phyloP scores from a whole-genome alignment of 2,888 invertebrate species.

The Eledone cirrhosa region DNA sequence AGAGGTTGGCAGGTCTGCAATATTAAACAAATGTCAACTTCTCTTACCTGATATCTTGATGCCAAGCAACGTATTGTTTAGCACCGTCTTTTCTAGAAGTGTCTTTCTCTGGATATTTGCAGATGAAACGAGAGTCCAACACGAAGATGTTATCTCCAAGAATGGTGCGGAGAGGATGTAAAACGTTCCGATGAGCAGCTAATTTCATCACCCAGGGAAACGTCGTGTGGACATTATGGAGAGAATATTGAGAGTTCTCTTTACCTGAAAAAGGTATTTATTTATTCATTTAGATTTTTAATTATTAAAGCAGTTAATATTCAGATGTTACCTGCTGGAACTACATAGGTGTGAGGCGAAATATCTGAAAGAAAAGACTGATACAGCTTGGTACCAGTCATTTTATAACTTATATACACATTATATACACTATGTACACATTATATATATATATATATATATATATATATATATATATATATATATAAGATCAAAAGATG shows the following conservation, averaged over 20 bases:
- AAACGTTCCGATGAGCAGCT: conserved; percentile 41
- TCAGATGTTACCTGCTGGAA: too few relatives aligned
- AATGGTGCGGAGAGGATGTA: conserved; percentile 41
- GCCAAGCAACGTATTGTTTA: conserved; percentile 50
- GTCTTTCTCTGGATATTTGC: conserved; percentile 43
- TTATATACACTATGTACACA: too few relatives aligned
- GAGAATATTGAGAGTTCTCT: conserved; percentile 43
- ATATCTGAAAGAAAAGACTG: neutral
- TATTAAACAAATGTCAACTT: too few relatives aligned
- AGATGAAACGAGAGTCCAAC: conserved; percentile 50
- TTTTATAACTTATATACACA: too few relatives aligned
- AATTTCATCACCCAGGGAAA: conserved; percentile 45
- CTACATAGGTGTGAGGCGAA: too few relatives aligned
- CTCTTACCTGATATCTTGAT: conserved; percentile 48
- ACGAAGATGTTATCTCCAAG: conserved; percentile 46
- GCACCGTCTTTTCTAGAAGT: conserved; percentile 32
- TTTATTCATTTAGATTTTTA: too few relatives aligned
- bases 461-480: too few relatives aligned
- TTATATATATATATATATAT: too few relatives aligned
- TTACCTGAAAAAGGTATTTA: conserved; percentile 43
- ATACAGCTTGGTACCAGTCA: too few relatives aligned
- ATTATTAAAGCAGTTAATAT: too few relatives aligned
- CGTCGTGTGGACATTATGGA: conserved; percentile 47
- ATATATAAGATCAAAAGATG: too few relatives aligned
- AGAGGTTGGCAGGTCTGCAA: too few relatives aligned